Percentiles rank a stretch among this genome's conserved stretches.
Evolutionary conservation across 1,140 invertebrate genomes (phyloP).

Genomic region (Gyrodactylus salaris): DNA sequence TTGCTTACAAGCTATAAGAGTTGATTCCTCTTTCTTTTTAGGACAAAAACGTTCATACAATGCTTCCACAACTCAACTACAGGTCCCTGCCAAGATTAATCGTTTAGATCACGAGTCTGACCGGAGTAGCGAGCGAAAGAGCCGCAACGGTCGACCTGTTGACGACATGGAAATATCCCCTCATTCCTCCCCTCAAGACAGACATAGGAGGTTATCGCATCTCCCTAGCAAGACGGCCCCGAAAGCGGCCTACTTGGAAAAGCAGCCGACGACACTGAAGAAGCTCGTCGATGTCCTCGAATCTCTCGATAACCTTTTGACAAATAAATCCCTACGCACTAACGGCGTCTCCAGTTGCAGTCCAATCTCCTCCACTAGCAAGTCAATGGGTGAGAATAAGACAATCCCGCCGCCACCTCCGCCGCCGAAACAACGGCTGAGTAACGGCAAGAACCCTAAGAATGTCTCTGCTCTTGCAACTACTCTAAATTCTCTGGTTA

Average conservation of each 20-base stretch:
- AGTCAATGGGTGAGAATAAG: not conserved
- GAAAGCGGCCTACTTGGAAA: too few relatives aligned
- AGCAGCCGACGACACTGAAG: not conserved
- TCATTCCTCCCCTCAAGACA: not conserved
- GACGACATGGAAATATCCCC: not conserved
- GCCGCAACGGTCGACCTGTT: not conserved
- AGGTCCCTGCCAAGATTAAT: not conserved
- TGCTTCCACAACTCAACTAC: too few relatives aligned
- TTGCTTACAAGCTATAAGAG: too few relatives aligned
- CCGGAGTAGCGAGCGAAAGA: not conserved
- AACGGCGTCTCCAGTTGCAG: not conserved
- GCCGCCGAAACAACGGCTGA: not conserved
- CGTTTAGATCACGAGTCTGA: not conserved
- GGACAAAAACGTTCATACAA: too few relatives aligned
- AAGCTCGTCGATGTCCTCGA: not conserved
- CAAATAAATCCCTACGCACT: not conserved
- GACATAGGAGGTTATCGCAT: not conserved
- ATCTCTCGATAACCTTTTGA: not conserved
- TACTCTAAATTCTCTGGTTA: not conserved
- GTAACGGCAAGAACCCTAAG: not conserved
- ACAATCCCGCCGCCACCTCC: not conserved
- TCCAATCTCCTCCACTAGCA: not conserved
- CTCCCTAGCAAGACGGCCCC: not conserved
- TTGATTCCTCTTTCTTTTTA: too few relatives aligned
- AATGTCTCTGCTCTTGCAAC: not conserved